A percentile compares a stretch with the other conserved stretches of the same genome.
Evolutionary conservation across 2,113 vertebrate genomes (phyloP).

Genomic region (Columba livia): DNA sequence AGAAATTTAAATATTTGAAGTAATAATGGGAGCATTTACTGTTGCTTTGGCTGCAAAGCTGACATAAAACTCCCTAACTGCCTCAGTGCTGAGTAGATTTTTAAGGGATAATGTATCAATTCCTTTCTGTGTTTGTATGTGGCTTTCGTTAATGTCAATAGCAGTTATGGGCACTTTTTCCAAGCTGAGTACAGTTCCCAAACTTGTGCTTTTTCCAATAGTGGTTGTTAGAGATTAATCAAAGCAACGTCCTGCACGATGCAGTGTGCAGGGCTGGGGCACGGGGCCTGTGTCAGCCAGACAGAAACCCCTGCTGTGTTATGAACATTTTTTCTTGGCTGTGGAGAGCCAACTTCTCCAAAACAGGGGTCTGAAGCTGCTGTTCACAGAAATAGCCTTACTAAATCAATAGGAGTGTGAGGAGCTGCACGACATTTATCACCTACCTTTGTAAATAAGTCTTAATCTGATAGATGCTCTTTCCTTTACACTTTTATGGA

Average conservation of each 20-base stretch:
- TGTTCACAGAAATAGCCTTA: not conserved
- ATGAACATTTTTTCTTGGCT: not conserved
- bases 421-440: not conserved
- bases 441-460: constrained; percentile 10
- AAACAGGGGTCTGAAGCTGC: not conserved
- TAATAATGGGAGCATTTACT: constrained; percentile 57
- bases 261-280: not conserved
- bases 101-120: constrained; percentile 48
- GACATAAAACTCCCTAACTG: constrained; percentile 58
- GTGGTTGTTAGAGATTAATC: not conserved
- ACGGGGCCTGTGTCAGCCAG: not conserved
- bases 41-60: constrained; percentile 55
- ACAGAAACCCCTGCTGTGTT: not conserved
- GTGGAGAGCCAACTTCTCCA: not conserved
- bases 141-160: constrained; percentile 1
- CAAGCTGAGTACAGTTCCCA: not conserved
- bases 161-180: not conserved
- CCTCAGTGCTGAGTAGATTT: constrained; percentile 15
- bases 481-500: not conserved
- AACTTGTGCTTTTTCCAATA: not conserved
- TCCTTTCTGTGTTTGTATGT: not conserved
- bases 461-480: constrained; percentile 4
- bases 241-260: not conserved
- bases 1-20: constrained; percentile 67
- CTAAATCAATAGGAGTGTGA: not conserved